Evolutionary conservation across 2,888 invertebrate species (phyloP).

Genomic region (Coenonympha arcania): DNA sequence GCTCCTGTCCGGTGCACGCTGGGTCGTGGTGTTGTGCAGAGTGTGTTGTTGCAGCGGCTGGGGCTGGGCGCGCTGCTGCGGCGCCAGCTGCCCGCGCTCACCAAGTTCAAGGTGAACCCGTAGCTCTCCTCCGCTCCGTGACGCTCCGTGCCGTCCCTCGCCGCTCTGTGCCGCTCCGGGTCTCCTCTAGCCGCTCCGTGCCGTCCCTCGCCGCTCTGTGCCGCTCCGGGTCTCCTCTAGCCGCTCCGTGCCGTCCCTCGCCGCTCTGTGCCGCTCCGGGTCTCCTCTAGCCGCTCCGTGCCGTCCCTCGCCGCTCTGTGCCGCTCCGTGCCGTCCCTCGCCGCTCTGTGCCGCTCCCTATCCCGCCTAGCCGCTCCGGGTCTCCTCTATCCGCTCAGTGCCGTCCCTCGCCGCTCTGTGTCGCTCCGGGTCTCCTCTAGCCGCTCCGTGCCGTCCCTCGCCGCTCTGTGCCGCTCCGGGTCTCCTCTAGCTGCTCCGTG

Average conservation of each 20-base stretch:
- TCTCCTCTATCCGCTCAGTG: too few species aligned
- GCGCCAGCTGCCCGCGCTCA: slow-evolving; percentile 46
- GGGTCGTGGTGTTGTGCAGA: slow-evolving; percentile 26
- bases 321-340: not conserved
- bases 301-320: not conserved
- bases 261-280: too few species aligned
- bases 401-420: too few species aligned
- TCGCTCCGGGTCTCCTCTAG: too few species aligned
- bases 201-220: too few species aligned
- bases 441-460: too few species aligned
- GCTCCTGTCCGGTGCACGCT: too few species aligned
- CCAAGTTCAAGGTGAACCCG: slow-evolving; percentile 52
- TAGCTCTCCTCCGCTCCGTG: not conserved
- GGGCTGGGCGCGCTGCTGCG: slow-evolving; percentile 51
- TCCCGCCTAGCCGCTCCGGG: too few species aligned
- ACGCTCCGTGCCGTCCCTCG: not conserved
- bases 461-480: too few species aligned
- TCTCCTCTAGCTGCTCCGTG: too few species aligned
- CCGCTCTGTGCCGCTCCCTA: not conserved
- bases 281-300: not conserved
- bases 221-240: too few species aligned
- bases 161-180: not conserved
- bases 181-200: not conserved
- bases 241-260: too few species aligned
- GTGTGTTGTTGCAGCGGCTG: slow-evolving; percentile 59